Evolutionary conservation across 2,888 invertebrate genomes (phyloP).

Genomic region (Adela reaumurella): DNA sequence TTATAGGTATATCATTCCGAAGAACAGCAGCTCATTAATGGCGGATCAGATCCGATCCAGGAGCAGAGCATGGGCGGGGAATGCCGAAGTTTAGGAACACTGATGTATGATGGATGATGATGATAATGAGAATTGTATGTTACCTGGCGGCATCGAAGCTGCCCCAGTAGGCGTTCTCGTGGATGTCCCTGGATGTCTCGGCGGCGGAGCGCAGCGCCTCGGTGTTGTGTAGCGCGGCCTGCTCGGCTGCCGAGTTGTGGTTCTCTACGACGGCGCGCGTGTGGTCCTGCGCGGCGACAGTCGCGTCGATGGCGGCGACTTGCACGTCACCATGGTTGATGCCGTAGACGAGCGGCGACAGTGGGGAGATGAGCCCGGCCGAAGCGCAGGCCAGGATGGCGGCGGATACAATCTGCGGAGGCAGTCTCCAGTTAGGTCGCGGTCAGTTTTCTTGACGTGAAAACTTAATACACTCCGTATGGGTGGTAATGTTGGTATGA

Average conservation of each 20-base stretch:
- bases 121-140: too few relatives aligned
- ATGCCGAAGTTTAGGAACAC: too few relatives aligned
- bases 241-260: constrained; percentile 37
- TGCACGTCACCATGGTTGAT: constrained; percentile 42
- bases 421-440: too few relatives aligned
- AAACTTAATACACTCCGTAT: too few relatives aligned
- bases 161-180: constrained; percentile 48
- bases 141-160: constrained; percentile 37
- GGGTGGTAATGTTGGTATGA: too few relatives aligned
- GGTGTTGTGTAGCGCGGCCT: constrained; percentile 34
- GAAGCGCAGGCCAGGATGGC: constrained; percentile 50
- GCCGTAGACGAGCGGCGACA: constrained; percentile 28
- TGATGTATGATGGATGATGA: too few relatives aligned
- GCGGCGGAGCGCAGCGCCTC: constrained; percentile 29
- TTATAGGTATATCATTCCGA: too few relatives aligned
- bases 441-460: constrained; percentile 6
- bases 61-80: too few relatives aligned
- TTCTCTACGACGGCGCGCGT: constrained; percentile 33
- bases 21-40: too few relatives aligned
- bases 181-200: constrained; percentile 29
- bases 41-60: too few relatives aligned
- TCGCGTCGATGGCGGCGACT: constrained; percentile 43
- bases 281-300: constrained; percentile 31
- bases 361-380: constrained; percentile 36
- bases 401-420: constrained; percentile 38